These are phyloP conservation scores for Trogon melanurus DNA, from an alignment of 2,113 vertebrate genomes.

Conservation along the genomic window DNA sequence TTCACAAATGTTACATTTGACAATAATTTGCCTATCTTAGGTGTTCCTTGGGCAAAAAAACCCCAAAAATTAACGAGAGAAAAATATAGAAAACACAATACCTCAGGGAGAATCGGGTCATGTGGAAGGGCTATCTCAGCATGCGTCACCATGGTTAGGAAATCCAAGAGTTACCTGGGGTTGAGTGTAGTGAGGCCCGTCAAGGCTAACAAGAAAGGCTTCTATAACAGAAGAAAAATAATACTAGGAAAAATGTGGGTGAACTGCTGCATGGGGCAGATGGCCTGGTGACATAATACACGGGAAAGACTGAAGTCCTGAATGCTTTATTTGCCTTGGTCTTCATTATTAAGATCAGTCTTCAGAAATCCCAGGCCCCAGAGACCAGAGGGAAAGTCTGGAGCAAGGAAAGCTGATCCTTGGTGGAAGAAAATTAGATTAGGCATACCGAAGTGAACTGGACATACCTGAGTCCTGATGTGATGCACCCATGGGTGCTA, in stretches of 20 bases:
- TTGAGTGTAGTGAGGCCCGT: not conserved
- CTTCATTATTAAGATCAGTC: not conserved
- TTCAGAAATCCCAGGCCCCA: not conserved
- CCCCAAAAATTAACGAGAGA: not conserved
- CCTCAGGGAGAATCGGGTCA: not conserved
- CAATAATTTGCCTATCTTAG: not conserved
- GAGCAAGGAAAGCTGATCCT: not conserved
- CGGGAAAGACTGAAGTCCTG: not conserved
- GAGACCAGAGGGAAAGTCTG: not conserved
- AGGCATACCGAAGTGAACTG: not conserved
- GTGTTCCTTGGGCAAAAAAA: not conserved
- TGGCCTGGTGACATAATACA: not conserved
- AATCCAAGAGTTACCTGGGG: not conserved
- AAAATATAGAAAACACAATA: not conserved
- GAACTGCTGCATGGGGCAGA: not conserved
- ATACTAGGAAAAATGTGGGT: not conserved
- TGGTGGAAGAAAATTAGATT: not conserved
- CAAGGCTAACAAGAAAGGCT: not conserved
- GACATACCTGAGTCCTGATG: not conserved
- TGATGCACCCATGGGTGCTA: fast-evolving
- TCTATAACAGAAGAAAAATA: not conserved
- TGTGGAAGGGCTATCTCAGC: not conserved
- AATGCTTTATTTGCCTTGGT: not conserved
- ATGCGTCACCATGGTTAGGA: not conserved
- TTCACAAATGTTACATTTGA: not conserved